Conservation (phyloP, 64 coral and sea anemone species). For the Montipora capricornis region DNA sequence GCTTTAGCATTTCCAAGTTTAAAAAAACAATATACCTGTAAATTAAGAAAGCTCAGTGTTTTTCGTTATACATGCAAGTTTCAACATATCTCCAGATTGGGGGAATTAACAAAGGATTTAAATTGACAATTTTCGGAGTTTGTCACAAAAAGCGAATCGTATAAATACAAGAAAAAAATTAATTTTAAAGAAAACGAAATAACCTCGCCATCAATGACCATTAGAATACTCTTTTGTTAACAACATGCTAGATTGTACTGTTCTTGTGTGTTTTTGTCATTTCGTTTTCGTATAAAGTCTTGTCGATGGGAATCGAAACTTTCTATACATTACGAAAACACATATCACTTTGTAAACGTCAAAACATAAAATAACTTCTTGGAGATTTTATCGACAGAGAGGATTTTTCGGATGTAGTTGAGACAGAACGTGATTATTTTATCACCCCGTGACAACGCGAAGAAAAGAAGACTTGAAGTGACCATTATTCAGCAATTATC, state of each 20-base stretch:
- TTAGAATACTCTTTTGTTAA: constrained; percentile 34
- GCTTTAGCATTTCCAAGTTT: constrained; percentile 74
- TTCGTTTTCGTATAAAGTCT: not conserved
- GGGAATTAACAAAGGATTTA: not conserved
- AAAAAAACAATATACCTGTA: constrained; percentile 61
- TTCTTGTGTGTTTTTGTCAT: constrained; percentile 22
- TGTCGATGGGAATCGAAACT: not conserved
- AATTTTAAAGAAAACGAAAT: constrained; percentile 7
- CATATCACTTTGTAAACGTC: not conserved
- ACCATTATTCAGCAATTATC: constrained; percentile 80
- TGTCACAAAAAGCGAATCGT: not conserved
- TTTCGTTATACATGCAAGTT: not conserved
- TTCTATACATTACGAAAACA: not conserved
- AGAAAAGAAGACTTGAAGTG: constrained; percentile 20
- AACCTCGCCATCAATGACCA: not conserved
- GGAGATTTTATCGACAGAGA: not conserved
- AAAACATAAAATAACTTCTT: not conserved
- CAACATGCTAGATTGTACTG: not conserved
- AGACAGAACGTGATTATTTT: not conserved
- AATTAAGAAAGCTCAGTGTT: constrained; percentile 47
- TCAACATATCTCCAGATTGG: constrained; percentile 2
- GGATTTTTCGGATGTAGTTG: not conserved
- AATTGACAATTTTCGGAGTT: not conserved
- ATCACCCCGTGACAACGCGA: constrained; percentile 12
- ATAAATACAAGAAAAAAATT: not conserved